Base-by-base conservation (phyloP, 2,888 invertebrate species). In the Spialia ferax region DNA sequence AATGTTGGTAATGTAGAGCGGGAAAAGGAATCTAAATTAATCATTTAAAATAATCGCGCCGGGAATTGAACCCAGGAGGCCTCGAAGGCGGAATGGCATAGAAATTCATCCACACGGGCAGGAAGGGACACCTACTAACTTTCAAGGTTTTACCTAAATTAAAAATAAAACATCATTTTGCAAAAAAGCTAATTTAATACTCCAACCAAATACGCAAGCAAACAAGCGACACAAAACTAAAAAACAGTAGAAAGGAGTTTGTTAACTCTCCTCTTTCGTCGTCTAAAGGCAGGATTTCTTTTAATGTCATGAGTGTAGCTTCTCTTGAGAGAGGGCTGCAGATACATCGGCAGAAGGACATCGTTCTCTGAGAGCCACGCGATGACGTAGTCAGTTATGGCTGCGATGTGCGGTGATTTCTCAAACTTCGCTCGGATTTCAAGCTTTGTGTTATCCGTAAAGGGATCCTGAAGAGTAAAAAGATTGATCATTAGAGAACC, bases 281-380 rank as follows among this genome's bases (percentile, higher is more conserved):
- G 74, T 15, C 60, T 75, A 57, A 89, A 87, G 1, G 78, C 74
- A 0, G 82, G 83, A 52, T 86, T 79, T 2, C 73, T 76, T 2
- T 71, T 71, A 1, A 80, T 32, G 26, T 86, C 87, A 13, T 80
- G 71, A 0, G 69, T 63, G 42, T 74, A 85, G 2, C 77, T 70
- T 0, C 75, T 63, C 3, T 69, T 70, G 26, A 85, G 78, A 3
- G 79, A 79, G 0, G 88, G 86, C 20, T 85, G 87, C 6, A 88
- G 63, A 69, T 91, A 93, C 88, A 91, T 87, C 0, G 91, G 87
- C 1, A 91, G 73, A 0, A 88, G 70, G 0, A 82, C 68, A 1
- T 91, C 89, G 68, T 91, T 83, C 1, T 86, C 85, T 0, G 85
- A 80, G 0, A 92, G 73, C 93, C 93, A 93, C 4, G 87, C 86